Evolutionary conservation across 2,797 vertebrate species (phyloP), one percentile per base, ranked within the genome.

Genomic region (Sebastes iracundus): DNA sequence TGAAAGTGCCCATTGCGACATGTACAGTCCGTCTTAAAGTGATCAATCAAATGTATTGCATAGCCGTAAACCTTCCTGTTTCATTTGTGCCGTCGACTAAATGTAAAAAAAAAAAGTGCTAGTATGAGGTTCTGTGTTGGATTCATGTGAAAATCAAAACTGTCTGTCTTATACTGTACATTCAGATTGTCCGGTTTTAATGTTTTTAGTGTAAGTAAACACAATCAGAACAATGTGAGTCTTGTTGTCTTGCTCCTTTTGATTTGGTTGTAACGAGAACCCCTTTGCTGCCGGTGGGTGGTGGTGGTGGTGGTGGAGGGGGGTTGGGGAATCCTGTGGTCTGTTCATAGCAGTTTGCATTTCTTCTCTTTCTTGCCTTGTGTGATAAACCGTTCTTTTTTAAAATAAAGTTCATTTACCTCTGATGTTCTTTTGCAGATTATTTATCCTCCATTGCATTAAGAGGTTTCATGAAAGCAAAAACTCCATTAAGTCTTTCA

Each of bases 361-460:
- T 90, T 97, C 94, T 97, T 97, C 92, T 96, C 93, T 95, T 93
- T 96, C 94, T 97, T 97, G 96, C 96, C 97, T 99, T 97, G 97
- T 96, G 96, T 96, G 97, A 97, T 94, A 96, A 97, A 96, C 96
- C 94, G 93, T 96, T 97, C 96, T 95, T 97, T 98, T 95, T 95
- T 97, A 94, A 97, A 98, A 98, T 98, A 98, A 99, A 99, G 96
- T 94, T 94, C 64, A 94, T 96, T 98, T 96, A 96, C 96, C 96
- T 96, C 83, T 80, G 84, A 87, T 12, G 23, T 66, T 84, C 20
- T 63, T 42, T 81, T 81, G 62, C 38, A 28, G 18, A 73, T 85
- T 32, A 80, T 85, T 85, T 78, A 14, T 6, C 68, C 55, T 56
- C n/a, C 33, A 3, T 46, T 7, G 33, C 8, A 32, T 71, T 23